Base-by-base conservation (phyloP, 1,140 invertebrate species). In the Pissodes strobi region DNA sequence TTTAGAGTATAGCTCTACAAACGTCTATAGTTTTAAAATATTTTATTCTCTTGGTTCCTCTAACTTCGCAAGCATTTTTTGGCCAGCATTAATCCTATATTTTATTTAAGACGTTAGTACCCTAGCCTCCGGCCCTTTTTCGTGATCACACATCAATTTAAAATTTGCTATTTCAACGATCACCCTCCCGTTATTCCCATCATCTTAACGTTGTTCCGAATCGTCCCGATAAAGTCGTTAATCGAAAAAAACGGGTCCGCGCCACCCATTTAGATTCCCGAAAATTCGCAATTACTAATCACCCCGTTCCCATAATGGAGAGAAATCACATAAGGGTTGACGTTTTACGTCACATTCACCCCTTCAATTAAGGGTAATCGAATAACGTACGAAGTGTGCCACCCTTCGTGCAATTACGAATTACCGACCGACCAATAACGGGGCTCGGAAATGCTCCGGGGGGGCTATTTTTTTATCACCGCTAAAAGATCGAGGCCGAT, bases 351-450 rank as follows among this genome's bases (percentile, higher is more conserved):
- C 60, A 63, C 49, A 53, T 38, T 41, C 49, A 48, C 57, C 60
- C 60, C 60, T 63, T 63, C 60, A 63, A 63, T 63, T 63, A 63
- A 51, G 46, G 46, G 23, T 63, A 63, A 63, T 63, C 55, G 60
- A 56, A 63, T 63, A 63, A 63, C 49, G 60, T 23, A 48, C 60
- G 41, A 34, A 46, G 60, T 55, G 43, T 55, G 60, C 51, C 60
- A 63, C 60, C 60, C 60, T 63, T 52, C 45, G 18, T 51, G n/a
- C 34, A 25, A 49, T 63, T 63, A 63, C 30, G 30, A 27, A 52
- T 52, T 52, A 34, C 23, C 18, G n/a, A 53, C 13, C 17, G 22
- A 55, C 60, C 60, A 63, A 63, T 63, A 51, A 51, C 46, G 19
- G 37, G 5, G 18, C 37, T 13, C n/a, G 51, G 12, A n/a, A 43